Base-by-base conservation (phyloP, 2,888 invertebrate species). In the Platycnemis pennipes region DNA sequence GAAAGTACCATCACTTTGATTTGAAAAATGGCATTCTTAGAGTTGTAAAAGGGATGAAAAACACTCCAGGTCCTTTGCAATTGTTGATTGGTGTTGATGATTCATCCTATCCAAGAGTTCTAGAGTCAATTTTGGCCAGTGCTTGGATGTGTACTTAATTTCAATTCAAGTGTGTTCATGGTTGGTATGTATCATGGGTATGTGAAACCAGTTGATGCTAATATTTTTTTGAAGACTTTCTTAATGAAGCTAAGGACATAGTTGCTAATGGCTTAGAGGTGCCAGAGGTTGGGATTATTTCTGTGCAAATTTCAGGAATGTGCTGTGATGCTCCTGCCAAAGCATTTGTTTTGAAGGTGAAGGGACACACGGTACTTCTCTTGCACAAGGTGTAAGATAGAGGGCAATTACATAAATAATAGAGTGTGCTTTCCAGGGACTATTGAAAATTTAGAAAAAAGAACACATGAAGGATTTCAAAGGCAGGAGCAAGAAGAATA, bases 141-240 rank as follows among this genome's bases (percentile, higher is more conserved):
- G 11, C 22, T 56, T 19, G 56, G 19, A 13, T 22, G 22, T 56
- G 22, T 56, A 19, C 56, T 22, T 56, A 22, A 13, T 56, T 13
- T 19, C 16, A 91, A 13, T 63, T 91, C 91, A 11, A 26, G 63
- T 63, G 94, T 94, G 77, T 94, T 94, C 22, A 3, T n/a, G 31
- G 85, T 95, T 56, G 95, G 95, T 31, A 42, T 95, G n/a, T 95
- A 95, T 91, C 94, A 95, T 94, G 95, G 95, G 8, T 44, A 94
- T 94, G 94, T 88, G 53, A 95, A 95, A 94, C 95, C 95, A 42
- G 22, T 94, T n/a, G 56, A 85, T 94, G 88, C 94, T 13, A 94
- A 95, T 94, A 94, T 22, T 95, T 94, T 22, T 22, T 56, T 22
- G 22, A 22, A 56, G 56, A 56, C 22, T 56, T 56, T 56, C 19